Base-by-base conservation (phyloP, 2,113 vertebrate species). In the Limanda limanda region DNA sequence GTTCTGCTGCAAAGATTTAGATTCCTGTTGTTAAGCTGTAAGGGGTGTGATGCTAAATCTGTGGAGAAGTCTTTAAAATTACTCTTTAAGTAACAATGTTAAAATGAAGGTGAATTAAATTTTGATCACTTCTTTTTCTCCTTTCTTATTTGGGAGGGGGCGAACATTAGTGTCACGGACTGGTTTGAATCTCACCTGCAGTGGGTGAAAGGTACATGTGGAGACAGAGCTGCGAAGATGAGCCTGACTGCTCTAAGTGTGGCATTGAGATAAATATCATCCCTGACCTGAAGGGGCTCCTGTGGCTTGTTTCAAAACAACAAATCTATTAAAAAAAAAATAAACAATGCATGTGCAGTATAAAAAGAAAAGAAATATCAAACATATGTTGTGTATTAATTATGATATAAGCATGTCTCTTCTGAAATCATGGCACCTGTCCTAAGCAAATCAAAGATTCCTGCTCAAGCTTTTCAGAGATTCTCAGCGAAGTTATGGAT, bases 401-500 rank as follows among this genome's bases (percentile, higher is more conserved):
- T 47, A 23, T 37, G 57, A 73, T 25, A 35, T 13, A 42, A 45
- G 63, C n/a, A 3, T 24, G 8, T 65, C 58, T 75, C 20, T 68
- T 81, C 57, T 81, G 59, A 78, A 88, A 81, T 64, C 71, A 85
- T 91, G 91, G 87, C 91, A 91, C 84, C 79, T 52, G 79, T 75
- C 66, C 81, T 65, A 55, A 80, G 82, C 60, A 63, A 72, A 80
- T 13, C 25, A 27, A 48, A 68, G 48, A 67, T 11, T 57, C 58
- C 45, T 54, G 64, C 63, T 76, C 42, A 48, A 67, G 59, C 42
- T 58, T 23, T 24, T 51, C 3, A 47, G 57, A 31, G 7, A 31
- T 68, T 51, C 17, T 51, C 17, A 20, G 47, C 4, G 47, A 51
- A 37, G 58, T 61, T 55, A 5, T 45, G 62, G 48, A 73, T 14